These are phyloP conservation scores for Drosophila lacteicornis DNA, from an alignment of 1,140 invertebrate genomes.

Conservation along the genomic window DNA sequence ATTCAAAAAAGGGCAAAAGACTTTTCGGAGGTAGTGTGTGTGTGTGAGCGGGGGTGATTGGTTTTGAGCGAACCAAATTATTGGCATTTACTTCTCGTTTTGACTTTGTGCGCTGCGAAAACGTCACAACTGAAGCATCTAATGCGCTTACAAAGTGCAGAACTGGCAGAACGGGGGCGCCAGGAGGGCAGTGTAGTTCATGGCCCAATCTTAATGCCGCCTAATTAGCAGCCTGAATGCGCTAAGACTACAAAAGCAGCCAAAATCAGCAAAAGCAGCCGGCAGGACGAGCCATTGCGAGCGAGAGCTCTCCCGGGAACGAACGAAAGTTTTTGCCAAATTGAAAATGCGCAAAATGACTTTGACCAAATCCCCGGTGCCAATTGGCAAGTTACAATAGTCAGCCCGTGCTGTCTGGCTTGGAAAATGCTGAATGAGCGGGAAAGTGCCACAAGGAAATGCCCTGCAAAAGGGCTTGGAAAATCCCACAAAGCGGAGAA, in stretches of 20 bases:
- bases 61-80: slow-evolving; percentile 80
- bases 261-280: slow-evolving; percentile 25
- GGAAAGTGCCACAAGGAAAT: slow-evolving; percentile 32
- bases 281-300: slow-evolving; percentile 12
- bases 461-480: slow-evolving; percentile 14
- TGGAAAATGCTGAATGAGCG: slow-evolving; percentile 47
- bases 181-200: background rate
- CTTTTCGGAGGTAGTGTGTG: slow-evolving; percentile 37
- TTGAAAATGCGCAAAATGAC: slow-evolving; percentile 82
- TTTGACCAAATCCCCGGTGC: slow-evolving; percentile 79
- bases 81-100: slow-evolving; percentile 82
- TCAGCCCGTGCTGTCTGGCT: slow-evolving; percentile 45
- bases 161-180: background rate
- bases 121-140: slow-evolving; percentile 74
- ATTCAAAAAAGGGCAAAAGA: slow-evolving; percentile 56
- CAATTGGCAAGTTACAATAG: slow-evolving; percentile 77
- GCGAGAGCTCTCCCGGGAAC: slow-evolving; percentile 11
- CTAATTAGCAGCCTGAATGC: slow-evolving; percentile 82
- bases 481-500: slow-evolving; percentile 8
- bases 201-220: slow-evolving; percentile 65
- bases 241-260: slow-evolving; percentile 80
- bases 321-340: slow-evolving; percentile 72
- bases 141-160: slow-evolving; percentile 63
- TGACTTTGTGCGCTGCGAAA: slow-evolving; percentile 56
- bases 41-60: slow-evolving; percentile 68